Percentiles rank a stretch among this genome's conserved stretches.
These are phyloP conservation scores for Sorex maritimensis DNA, from an alignment of 2,797 vertebrate species.

Conservation along the genomic window DNA sequence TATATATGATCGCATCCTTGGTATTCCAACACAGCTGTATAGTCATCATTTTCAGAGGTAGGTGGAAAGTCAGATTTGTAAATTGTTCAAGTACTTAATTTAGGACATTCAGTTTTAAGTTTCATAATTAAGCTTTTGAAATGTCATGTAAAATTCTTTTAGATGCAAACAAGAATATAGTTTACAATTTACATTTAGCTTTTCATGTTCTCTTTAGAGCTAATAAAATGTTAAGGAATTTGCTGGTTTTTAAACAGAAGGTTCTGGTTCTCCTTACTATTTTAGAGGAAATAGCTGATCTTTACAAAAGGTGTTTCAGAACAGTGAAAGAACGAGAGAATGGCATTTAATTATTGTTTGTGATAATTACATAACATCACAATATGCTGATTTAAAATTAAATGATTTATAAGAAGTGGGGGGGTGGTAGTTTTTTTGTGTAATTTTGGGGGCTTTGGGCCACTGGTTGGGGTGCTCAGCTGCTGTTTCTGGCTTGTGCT, in stretches of 20 bases:
- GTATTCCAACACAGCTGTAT: conserved; percentile 98
- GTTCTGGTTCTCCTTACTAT: too few relatives aligned
- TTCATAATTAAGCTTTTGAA: conserved; percentile 52
- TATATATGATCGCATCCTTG: conserved; percentile 97
- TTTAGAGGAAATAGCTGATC: neutral
- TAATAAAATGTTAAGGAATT: conserved; percentile 62
- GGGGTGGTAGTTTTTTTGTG: too few relatives aligned
- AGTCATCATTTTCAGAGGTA: conserved; percentile 99
- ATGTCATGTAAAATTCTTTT: neutral
- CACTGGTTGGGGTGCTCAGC: too few relatives aligned
- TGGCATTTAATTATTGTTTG: conserved; percentile 47
- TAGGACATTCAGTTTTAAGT: neutral
- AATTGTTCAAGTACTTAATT: conserved; percentile 31
- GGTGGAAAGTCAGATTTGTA: conserved; percentile 52
- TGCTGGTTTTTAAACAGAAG: conserved; percentile 25
- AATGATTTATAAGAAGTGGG: conserved; percentile 24
- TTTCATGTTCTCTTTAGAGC: conserved; percentile 13
- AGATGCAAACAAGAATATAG: neutral
- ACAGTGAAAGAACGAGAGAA: conserved; percentile 48
- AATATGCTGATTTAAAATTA: conserved; percentile 48
- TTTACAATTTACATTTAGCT: neutral
- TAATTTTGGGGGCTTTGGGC: too few relatives aligned
- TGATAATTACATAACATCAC: conserved; percentile 34
- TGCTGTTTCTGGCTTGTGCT: too few relatives aligned
- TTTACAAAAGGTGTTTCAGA: conserved; percentile 36